These are phyloP conservation scores for Lasioglossum morio DNA, from an alignment of 2,888 invertebrate species.

Conservation along the genomic window DNA sequence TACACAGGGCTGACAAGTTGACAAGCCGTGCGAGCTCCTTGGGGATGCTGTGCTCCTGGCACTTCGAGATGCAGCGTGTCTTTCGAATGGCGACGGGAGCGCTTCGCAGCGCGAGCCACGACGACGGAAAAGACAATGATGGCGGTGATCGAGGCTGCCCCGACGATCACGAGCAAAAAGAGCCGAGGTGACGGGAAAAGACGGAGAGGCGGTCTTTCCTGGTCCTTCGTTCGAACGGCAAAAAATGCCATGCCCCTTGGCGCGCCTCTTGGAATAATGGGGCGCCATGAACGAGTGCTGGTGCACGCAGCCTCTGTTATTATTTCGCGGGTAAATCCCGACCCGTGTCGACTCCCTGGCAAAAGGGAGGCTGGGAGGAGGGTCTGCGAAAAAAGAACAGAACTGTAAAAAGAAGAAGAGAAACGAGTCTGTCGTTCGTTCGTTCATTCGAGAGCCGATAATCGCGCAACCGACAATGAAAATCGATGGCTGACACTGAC, in stretches of 20 bases:
- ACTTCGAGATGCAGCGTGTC: constrained; percentile 81
- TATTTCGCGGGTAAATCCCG: constrained; percentile 66
- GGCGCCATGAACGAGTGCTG: constrained; percentile 81
- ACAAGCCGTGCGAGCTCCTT: constrained; percentile 75
- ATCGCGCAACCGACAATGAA: constrained; percentile 48
- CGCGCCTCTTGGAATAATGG: constrained; percentile 84
- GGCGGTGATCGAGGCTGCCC: constrained; percentile 42
- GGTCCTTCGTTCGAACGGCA: constrained; percentile 74
- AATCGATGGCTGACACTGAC: constrained; percentile 49
- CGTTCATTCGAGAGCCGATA: constrained; percentile 41
- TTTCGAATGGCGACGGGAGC: constrained; percentile 80
- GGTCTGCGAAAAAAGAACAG: neutral
- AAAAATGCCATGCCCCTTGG: constrained; percentile 84
- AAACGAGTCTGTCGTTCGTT: constrained; percentile 24
- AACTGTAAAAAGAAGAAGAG: constrained; percentile 36
- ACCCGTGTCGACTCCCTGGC: constrained; percentile 3
- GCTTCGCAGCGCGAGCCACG: constrained; percentile 46
- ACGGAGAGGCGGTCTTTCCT: constrained; percentile 70
- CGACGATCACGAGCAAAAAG: constrained; percentile 53
- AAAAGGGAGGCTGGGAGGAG: neutral
- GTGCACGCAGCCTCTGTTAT: constrained; percentile 76
- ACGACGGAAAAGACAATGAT: constrained; percentile 68
- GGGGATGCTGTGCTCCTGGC: constrained; percentile 77
- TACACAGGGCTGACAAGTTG: constrained; percentile 22
- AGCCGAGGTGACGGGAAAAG: constrained; percentile 55